phyloP scores from a whole-genome alignment of 2,113 vertebrate species.

The Nycticorax nycticorax region DNA sequence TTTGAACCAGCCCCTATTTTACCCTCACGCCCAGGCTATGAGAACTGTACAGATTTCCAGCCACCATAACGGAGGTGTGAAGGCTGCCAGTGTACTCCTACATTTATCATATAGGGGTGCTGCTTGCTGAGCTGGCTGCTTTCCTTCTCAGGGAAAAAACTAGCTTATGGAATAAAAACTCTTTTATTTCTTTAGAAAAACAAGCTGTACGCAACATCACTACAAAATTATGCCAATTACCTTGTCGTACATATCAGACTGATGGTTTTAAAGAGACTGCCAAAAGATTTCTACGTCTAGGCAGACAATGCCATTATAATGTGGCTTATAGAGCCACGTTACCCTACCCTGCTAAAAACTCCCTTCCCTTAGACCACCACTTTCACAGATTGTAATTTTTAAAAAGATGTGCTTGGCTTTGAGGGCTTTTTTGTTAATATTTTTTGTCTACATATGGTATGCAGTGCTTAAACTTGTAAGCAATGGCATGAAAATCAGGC shows the following conservation, averaged over 20 bases:
- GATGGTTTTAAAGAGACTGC: neutral
- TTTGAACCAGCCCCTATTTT: neutral
- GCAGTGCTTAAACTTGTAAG: neutral
- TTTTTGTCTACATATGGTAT: neutral
- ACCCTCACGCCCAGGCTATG: neutral
- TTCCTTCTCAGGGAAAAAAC: neutral
- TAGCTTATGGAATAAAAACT: neutral
- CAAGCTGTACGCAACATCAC: neutral
- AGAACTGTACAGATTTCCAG: neutral
- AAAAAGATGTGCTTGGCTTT: neutral
- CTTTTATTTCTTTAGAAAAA: neutral
- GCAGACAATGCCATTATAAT: neutral
- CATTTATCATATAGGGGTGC: neutral
- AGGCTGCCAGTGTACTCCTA: neutral
- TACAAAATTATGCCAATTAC: neutral
- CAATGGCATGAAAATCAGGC: neutral
- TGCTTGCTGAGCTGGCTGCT: neutral
- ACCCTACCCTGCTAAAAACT: neutral
- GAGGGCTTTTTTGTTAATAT: neutral
- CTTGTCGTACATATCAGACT: neutral
- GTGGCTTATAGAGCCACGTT: neutral
- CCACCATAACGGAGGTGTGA: neutral
- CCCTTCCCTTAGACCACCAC: neutral
- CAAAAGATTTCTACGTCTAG: neutral
- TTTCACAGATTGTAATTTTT: conserved; percentile 10